These are phyloP conservation scores for Bufo bufo DNA, from an alignment of 2,113 vertebrate genomes.

Conservation along the genomic window DNA sequence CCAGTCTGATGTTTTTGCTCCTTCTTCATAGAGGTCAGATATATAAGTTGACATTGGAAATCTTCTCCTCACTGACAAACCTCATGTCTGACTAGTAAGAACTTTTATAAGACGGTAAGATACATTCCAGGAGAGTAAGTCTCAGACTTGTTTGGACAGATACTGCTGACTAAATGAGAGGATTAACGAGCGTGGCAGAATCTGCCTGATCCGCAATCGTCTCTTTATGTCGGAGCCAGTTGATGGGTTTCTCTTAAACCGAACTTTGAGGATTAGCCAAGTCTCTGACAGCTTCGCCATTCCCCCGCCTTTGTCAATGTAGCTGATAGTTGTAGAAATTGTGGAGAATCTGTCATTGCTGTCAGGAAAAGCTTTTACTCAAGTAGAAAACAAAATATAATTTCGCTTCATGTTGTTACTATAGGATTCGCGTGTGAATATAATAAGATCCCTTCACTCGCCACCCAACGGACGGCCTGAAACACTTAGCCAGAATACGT, in stretches of 20 bases:
- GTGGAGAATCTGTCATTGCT: neutral
- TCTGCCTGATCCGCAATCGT: neutral
- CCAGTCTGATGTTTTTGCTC: neutral
- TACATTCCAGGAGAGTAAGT: neutral
- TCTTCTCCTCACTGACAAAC: neutral
- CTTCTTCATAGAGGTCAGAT: neutral
- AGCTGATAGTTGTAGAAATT: neutral
- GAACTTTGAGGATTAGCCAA: neutral
- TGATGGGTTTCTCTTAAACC: neutral
- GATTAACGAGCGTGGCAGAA: neutral
- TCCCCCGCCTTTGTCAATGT: neutral
- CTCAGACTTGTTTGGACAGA: slow-evolving; percentile 13
- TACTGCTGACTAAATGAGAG: neutral
- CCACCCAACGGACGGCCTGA: neutral
- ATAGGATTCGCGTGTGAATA: neutral
- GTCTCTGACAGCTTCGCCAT: neutral
- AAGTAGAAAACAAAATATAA: neutral
- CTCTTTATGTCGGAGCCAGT: neutral
- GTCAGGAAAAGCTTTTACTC: neutral
- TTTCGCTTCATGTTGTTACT: neutral
- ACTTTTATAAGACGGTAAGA: neutral
- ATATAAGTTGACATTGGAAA: neutral
- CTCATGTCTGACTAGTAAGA: neutral
- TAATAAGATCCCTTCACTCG: neutral
- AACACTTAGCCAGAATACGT: neutral